Base-by-base conservation (phyloP, 2,888 invertebrate species). In the Nemoura dubitans region DNA sequence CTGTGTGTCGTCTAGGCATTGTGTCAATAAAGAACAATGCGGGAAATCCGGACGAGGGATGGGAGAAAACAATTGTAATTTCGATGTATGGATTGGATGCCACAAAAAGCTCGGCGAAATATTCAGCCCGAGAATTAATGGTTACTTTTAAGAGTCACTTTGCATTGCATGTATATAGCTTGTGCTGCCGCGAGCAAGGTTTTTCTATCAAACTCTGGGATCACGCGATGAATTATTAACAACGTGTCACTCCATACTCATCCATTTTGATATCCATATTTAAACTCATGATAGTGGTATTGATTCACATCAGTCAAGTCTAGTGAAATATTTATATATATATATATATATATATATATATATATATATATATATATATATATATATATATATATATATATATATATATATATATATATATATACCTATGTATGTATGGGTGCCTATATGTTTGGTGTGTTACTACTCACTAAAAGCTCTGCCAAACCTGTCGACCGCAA, bases 381-480 rank as follows among this genome's bases (percentile, higher is more conserved):
- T 59, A 10, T n/a, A 21, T 59, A 21, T 21, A 21, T 10, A 59
- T 21, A 59, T 59, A 10, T 59, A 59, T 59, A 59, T 59, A 10
- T n/a, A 21, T 59, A 21, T 21, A 21, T 10, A 59, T 21, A 59
- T 59, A 10, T 59, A 59, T 59, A 59, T 59, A 10, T n/a, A 21
- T 59, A 21, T 21, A 21, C 36, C 3, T 21, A 59, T 59, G 2
- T 59, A 59, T 59, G 14, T 59, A 10, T 36, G 36, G 3, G 36
- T 3, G 36, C 10, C 5, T 36, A 10, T 36, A 21, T 59, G 3
- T 59, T 59, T 21, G 6, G 21, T 21, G 14, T 21, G 59, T 59
- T 59, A 59, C 59, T 7, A 59, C 59, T 59, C 59, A 36, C 59
- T 59, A 59, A 59, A 59, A 59, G 59, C 59, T 59, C 59, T 59